Evolutionary conservation across 2,797 vertebrate species (phyloP).

Genomic region (Aulostomus chinensis): DNA sequence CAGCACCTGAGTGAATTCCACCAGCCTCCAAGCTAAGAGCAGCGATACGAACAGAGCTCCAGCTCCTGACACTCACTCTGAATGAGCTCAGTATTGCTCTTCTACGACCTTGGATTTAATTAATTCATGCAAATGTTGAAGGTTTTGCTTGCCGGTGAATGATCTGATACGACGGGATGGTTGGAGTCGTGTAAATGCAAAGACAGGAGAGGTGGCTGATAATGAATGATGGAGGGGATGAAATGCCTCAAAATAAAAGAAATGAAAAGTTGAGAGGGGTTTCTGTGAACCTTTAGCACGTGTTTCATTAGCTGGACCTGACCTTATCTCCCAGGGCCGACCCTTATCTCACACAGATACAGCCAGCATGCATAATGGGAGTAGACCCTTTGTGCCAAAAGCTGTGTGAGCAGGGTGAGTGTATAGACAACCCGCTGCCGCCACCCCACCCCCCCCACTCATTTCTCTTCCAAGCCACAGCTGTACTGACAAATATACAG

Average conservation of each 20-base stretch:
- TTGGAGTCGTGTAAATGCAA: constrained; percentile 36
- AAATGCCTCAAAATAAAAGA: constrained; percentile 52
- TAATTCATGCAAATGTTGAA: constrained; percentile 31
- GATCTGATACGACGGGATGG: constrained; percentile 26
- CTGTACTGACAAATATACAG: constrained; percentile 58
- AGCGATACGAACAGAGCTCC: constrained; percentile 55
- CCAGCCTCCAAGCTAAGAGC: constrained; percentile 54
- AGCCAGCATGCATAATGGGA: constrained; percentile 76
- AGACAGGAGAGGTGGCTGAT: constrained; percentile 21
- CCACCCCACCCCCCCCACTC: constrained; percentile 24
- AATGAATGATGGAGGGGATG: constrained; percentile 27
- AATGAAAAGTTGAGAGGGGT: constrained; percentile 49
- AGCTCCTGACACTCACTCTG: constrained; percentile 33
- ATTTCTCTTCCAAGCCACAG: constrained; percentile 59
- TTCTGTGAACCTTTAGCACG: constrained; percentile 58
- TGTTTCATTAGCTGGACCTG: constrained; percentile 72
- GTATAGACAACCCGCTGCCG: constrained; percentile 40
- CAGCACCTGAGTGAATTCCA: constrained; percentile 70
- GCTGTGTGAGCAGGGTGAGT: constrained; percentile 60
- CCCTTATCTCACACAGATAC: constrained; percentile 62
- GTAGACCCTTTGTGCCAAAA: constrained; percentile 70
- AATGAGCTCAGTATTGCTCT: constrained; percentile 57
- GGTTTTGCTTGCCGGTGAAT: constrained; percentile 27
- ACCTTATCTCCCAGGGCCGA: constrained; percentile 71
- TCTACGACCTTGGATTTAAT: constrained; percentile 41